phyloP scores from a whole-genome alignment of 2,888 invertebrate species.

The Leptopterna dolabrata region DNA sequence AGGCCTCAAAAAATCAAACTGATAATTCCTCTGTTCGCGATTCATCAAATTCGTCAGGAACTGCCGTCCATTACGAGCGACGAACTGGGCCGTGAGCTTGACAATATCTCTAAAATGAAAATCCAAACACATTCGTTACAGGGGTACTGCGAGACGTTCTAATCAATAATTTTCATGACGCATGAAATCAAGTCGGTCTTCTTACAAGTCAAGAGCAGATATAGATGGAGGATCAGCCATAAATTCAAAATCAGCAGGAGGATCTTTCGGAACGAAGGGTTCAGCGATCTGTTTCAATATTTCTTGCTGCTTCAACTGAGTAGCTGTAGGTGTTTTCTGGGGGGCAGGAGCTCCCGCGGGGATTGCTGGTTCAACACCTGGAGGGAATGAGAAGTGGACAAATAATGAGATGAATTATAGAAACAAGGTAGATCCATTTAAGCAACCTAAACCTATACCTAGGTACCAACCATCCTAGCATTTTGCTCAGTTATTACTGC shows the following conservation, averaged over 20 bases:
- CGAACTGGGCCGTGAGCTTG: constrained; percentile 97
- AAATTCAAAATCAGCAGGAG: constrained; percentile 92
- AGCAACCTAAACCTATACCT: too few relatives aligned
- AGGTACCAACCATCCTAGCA: too few relatives aligned
- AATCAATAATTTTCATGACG: background rate
- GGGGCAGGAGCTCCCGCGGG: constrained; percentile 58
- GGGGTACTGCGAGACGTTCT: background rate
- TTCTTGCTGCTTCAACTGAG: constrained; percentile 89
- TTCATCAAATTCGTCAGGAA: constrained; percentile 99
- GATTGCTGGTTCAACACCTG: constrained; percentile 68
- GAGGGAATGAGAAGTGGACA: too few relatives aligned
- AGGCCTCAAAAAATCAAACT: constrained; percentile 98
- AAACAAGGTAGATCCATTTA: too few relatives aligned
- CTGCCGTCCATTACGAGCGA: constrained; percentile 97
- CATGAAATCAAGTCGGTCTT: background rate
- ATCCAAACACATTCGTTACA: background rate
- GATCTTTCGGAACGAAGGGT: constrained; percentile 90
- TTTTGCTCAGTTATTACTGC: too few relatives aligned
- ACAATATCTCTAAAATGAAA: constrained; percentile 79
- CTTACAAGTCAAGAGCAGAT: constrained; percentile 88
- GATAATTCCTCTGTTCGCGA: constrained; percentile 96
- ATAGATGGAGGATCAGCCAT: constrained; percentile 98
- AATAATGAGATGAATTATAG: too few relatives aligned
- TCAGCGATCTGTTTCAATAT: constrained; percentile 87
- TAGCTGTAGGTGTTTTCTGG: constrained; percentile 65